A percentile compares a stretch with the other conserved stretches of the same genome.
Evolutionary conservation across 37 sponge, comb jelly and placozoan genomes (phyloP).

Genomic region (Hormiphora californensis): DNA sequence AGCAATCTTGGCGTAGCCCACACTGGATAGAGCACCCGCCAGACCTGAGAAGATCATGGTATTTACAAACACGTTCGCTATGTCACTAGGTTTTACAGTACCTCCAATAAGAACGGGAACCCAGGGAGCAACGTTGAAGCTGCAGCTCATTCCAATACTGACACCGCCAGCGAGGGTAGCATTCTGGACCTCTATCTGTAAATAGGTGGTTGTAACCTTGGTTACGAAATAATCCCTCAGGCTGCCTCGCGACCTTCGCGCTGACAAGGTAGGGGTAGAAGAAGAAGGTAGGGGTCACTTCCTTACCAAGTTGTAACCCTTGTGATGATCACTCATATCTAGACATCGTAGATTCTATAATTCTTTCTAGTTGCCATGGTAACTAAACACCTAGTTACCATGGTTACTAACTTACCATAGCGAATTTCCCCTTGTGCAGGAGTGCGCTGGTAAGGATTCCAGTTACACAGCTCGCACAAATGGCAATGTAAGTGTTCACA

Average conservation of each 20-base stretch:
- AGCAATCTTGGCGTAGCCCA: constrained; percentile 30
- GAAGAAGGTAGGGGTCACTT: too few relatives aligned
- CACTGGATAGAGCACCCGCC: constrained; percentile 38
- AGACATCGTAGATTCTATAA: too few relatives aligned
- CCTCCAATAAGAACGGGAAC: constrained; percentile 76
- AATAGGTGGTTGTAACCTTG: too few relatives aligned
- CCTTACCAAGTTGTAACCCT: too few relatives aligned
- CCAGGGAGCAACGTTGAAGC: constrained; percentile 80
- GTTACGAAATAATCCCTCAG: background rate
- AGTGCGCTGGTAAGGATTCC: constrained; percentile 31
- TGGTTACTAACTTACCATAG: constrained; percentile 22
- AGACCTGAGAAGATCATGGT: too few relatives aligned
- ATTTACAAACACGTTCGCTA: too few relatives aligned
- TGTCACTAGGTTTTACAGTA: too few relatives aligned
- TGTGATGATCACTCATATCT: too few relatives aligned
- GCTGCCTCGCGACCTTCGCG: constrained; percentile 58
- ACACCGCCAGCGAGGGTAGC: constrained; percentile 95
- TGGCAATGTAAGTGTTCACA: constrained; percentile 88
- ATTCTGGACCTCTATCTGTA: constrained; percentile 87
- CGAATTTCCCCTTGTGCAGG: background rate
- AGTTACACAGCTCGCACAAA: constrained; percentile 41
- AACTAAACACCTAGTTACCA: too few relatives aligned
- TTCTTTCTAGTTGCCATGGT: too few relatives aligned
- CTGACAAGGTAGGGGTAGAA: constrained; percentile 61
- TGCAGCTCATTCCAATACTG: constrained; percentile 77